These are phyloP conservation scores for Orchesella cincta DNA, from an alignment of 1,140 invertebrate genomes.

Conservation along the genomic window DNA sequence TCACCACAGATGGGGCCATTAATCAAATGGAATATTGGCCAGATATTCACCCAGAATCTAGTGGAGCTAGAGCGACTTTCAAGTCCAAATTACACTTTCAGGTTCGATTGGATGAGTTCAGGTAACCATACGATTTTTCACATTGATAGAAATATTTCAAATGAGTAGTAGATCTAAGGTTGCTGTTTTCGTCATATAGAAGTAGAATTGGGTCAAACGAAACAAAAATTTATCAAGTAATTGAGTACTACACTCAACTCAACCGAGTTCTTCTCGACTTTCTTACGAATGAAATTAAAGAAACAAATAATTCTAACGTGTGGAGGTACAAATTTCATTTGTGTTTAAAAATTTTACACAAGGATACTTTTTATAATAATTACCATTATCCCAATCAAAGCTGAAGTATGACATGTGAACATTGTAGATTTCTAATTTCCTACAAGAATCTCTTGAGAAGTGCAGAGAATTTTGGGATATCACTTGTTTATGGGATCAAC, in stretches of 20 bases:
- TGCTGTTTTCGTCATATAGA: constrained; percentile 1
- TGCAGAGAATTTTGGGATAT: constrained; percentile 79
- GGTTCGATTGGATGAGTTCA: neutral
- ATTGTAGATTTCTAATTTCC: constrained; percentile 70
- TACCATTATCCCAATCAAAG: neutral
- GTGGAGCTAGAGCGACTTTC: neutral
- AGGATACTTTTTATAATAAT: constrained; percentile 23
- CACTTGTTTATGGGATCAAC: constrained; percentile 76
- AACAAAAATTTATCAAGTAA: constrained; percentile 65
- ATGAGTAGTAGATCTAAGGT: no score
- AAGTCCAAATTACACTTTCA: neutral
- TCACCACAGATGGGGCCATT: neutral
- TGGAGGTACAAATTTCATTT: constrained; percentile 66
- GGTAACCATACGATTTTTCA: neutral
- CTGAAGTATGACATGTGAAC: no score
- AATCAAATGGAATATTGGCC: constrained; percentile 21
- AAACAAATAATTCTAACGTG: constrained; percentile 78
- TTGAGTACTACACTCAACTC: constrained; percentile 76
- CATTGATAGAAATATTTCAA: neutral
- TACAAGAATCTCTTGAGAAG: constrained; percentile 79
- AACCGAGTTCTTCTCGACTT: constrained; percentile 75
- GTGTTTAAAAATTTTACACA: neutral
- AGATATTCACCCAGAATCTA: no score
- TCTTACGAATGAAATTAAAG: constrained; percentile 78
- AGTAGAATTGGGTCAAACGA: constrained; percentile 1